Conservation (phyloP, 2,888 invertebrate species). For the Dryomyza anilis region DNA sequence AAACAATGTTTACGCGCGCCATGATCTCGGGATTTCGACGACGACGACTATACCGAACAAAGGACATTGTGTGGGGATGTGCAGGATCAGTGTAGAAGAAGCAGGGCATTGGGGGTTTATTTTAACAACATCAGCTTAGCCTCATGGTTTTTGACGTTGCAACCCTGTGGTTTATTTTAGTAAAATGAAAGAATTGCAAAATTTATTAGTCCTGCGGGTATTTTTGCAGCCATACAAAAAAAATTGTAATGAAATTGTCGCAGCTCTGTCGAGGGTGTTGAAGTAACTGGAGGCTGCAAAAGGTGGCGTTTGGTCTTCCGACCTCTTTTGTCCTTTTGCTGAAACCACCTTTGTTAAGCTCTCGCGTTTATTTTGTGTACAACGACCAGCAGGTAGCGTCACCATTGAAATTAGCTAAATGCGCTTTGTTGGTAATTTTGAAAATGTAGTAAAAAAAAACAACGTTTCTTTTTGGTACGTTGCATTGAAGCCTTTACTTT, state of each 20-base stretch:
- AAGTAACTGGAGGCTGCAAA: too few species aligned
- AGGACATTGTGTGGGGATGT: not conserved
- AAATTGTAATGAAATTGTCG: conserved; percentile 27
- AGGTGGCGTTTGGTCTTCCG: not conserved
- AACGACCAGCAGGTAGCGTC: too few species aligned
- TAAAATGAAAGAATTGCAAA: conserved; percentile 52
- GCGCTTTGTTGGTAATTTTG: too few species aligned
- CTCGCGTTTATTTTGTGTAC: too few species aligned
- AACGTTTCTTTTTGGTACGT: too few species aligned
- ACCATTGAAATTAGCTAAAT: too few species aligned
- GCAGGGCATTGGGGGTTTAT: not conserved
- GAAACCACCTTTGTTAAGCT: too few species aligned
- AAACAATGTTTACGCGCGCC: conserved; percentile 18
- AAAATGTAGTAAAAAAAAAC: too few species aligned
- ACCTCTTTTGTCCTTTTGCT: too few species aligned
- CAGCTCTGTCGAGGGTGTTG: too few species aligned
- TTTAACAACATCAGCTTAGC: too few species aligned
- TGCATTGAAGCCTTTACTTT: too few species aligned
- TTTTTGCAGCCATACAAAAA: conserved; percentile 24
- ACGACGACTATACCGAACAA: not conserved
- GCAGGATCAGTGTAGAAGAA: not conserved
- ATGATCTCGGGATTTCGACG: not conserved
- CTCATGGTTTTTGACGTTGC: not conserved
- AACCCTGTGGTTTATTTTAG: conserved; percentile 44
- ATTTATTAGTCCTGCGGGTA: conserved; percentile 53